Base-by-base conservation (phyloP, 2,113 vertebrate genomes). In the Tylochromis polylepis region DNA sequence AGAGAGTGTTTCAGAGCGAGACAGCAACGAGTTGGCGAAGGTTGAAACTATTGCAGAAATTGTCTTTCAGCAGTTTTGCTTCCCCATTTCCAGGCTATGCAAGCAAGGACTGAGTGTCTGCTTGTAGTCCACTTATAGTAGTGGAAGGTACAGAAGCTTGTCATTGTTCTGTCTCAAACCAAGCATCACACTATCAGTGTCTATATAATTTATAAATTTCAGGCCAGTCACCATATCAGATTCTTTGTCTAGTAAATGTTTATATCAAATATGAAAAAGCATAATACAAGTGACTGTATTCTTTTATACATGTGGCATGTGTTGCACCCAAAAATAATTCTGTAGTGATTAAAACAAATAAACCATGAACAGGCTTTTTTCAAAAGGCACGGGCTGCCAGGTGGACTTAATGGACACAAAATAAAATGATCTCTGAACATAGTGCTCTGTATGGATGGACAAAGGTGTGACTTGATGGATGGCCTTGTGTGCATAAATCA, bases 281-380 rank as follows among this genome's bases (percentile, higher is more conserved):
- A 95, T 94, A 87, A 95, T 90, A 90, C 84, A 96, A 96, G 94
- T 95, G 91, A 95, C 93, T 94, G 96, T 96, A 94, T 95, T 95
- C 83, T 95, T 96, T 96, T 96, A 92, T 96, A 96, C 96, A 95
- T 96, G 96, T 97, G 96, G 96, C 96, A 97, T 97, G 96, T 96
- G 94, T 96, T 96, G 93, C 96, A 95, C 95, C 95, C 92, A 91
- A 94, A 94, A 92, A 92, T 88, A 92, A 89, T 93, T 95, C 94
- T 96, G 95, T 96, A 95, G 95, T 97, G 95, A 95, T 96, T 95
- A 94, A 95, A 97, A 95, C 91, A 81, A 97, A 96, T 96, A 97
- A 97, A 97, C 92, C 95, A 94, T 95, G 91, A 92, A 94, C 94
- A 89, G 95, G 95, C 95, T 96, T 96, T 96, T 77, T 96, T 95